A percentile compares a stretch with the other conserved stretches of the same genome.
These are phyloP conservation scores for Trissoscelio sp. DNA, from an alignment of 2,888 invertebrate genomes.

Conservation along the genomic window DNA sequence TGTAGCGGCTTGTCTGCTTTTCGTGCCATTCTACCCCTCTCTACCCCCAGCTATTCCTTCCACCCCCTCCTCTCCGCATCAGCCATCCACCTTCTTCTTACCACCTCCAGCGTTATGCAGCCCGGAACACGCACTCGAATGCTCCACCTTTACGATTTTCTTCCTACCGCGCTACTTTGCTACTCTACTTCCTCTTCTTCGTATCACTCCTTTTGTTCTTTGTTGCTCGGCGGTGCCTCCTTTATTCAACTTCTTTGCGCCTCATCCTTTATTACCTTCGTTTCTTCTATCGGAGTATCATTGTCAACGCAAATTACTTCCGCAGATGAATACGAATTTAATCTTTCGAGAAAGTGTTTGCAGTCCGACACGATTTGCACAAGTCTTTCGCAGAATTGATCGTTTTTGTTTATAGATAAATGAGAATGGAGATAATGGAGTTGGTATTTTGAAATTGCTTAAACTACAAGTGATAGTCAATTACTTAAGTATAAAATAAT, in stretches of 20 bases:
- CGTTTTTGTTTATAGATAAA: slow-evolving; percentile 32
- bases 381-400: slow-evolving; percentile 26
- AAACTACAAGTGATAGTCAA: not conserved
- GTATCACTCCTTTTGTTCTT: slow-evolving; percentile 48
- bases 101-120: slow-evolving; percentile 65
- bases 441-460: not conserved
- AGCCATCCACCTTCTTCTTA: slow-evolving; percentile 67
- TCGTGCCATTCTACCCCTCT: slow-evolving; percentile 60
- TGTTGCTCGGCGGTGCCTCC: slow-evolving; percentile 32
- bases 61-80: slow-evolving; percentile 22
- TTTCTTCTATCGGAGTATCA: slow-evolving; percentile 50
- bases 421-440: not conserved
- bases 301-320: slow-evolving; percentile 65
- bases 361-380: slow-evolving; percentile 48
- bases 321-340: slow-evolving; percentile 58
- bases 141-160: slow-evolving; percentile 66
- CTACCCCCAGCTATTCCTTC: slow-evolving; percentile 18
- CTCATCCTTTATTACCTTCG: slow-evolving; percentile 51
- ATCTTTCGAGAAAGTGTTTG: slow-evolving; percentile 62
- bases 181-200: slow-evolving; percentile 23
- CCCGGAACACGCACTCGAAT: slow-evolving; percentile 65
- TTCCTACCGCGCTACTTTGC: slow-evolving; percentile 37
- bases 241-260: slow-evolving; percentile 63
- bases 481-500: too few relatives aligned
- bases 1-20: slow-evolving; percentile 79